phyloP scores from a whole-genome alignment of 1,140 invertebrate genomes.

The Drosophila virilis region DNA sequence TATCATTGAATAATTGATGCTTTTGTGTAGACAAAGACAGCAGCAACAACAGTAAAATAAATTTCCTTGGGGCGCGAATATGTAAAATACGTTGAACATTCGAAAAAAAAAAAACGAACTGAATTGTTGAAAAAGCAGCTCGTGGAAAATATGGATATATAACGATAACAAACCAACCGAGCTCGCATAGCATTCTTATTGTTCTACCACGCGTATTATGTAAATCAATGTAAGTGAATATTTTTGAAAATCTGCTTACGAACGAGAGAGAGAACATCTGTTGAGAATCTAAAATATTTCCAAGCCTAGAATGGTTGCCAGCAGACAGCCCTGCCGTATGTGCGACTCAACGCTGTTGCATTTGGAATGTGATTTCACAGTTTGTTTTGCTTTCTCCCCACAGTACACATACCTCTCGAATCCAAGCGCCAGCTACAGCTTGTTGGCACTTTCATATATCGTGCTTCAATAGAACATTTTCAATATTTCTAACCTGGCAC shows the following conservation, averaged over 20 bases:
- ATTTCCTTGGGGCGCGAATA: constrained; percentile 31
- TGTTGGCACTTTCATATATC: constrained; percentile 63
- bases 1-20: constrained; percentile 65
- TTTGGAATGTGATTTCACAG: constrained; percentile 53
- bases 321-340: background rate
- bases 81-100: constrained; percentile 29
- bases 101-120: constrained; percentile 18
- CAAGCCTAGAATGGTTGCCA: constrained; percentile 4
- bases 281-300: constrained; percentile 71
- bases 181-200: background rate
- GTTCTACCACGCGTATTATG: constrained; percentile 44
- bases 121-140: constrained; percentile 6
- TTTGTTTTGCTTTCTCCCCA: constrained; percentile 60
- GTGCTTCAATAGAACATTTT: constrained; percentile 67
- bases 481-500: constrained; percentile 71
- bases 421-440: constrained; percentile 12
- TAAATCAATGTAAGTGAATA: constrained; percentile 68
- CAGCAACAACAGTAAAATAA: constrained; percentile 12
- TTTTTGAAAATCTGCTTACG: constrained; percentile 74
- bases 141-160: constrained; percentile 25
- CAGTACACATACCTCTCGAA: constrained; percentile 13
- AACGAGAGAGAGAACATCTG: constrained; percentile 65
- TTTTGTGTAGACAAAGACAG: constrained; percentile 36
- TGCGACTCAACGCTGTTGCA: constrained; percentile 23
- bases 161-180: constrained; percentile 8